A percentile compares a stretch with the other conserved stretches of the same genome.
These are phyloP conservation scores for Loriculus beryllinus DNA, from an alignment of 2,797 vertebrate genomes.

Conservation along the genomic window DNA sequence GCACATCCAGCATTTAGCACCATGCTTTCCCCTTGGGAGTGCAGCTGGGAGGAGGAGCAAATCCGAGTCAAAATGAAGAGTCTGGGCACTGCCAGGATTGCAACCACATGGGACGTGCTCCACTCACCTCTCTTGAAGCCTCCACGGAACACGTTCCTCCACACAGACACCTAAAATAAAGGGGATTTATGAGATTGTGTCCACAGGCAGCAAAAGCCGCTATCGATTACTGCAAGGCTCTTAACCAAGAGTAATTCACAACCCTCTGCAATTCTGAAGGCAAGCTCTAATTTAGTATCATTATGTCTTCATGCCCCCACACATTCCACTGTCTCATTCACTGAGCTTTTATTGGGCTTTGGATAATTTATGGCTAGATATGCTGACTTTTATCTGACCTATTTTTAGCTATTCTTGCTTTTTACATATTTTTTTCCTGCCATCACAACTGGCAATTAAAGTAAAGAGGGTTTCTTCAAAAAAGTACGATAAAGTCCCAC, in stretches of 20 bases:
- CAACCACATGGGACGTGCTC: accelerated
- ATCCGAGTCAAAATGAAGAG: background rate
- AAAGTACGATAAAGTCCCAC: background rate
- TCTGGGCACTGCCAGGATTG: accelerated
- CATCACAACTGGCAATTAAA: conserved; percentile 61
- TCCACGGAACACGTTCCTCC: background rate
- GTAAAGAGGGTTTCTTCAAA: conserved; percentile 1
- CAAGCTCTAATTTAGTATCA: conserved; percentile 72
- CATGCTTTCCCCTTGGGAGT: background rate
- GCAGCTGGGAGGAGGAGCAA: background rate
- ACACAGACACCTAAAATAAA: background rate
- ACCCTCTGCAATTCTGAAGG: conserved; percentile 53
- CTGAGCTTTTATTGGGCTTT: conserved; percentile 64
- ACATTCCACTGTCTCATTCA: conserved; percentile 70
- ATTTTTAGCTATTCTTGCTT: conserved; percentile 67
- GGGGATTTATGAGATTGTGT: conserved; percentile 41
- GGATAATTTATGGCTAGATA: conserved; percentile 68
- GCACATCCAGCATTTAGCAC: background rate
- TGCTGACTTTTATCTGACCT: conserved; percentile 59
- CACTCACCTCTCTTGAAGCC: background rate
- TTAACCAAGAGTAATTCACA: conserved; percentile 61
- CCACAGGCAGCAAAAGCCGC: conserved; percentile 25
- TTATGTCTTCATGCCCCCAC: conserved; percentile 73
- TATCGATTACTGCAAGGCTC: conserved; percentile 61
- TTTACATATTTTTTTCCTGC: conserved; percentile 30